A percentile compares a stretch with the other conserved stretches of the same genome.
These are phyloP conservation scores for Hetaerina americana DNA, from an alignment of 1,140 invertebrate species.

Conservation along the genomic window DNA sequence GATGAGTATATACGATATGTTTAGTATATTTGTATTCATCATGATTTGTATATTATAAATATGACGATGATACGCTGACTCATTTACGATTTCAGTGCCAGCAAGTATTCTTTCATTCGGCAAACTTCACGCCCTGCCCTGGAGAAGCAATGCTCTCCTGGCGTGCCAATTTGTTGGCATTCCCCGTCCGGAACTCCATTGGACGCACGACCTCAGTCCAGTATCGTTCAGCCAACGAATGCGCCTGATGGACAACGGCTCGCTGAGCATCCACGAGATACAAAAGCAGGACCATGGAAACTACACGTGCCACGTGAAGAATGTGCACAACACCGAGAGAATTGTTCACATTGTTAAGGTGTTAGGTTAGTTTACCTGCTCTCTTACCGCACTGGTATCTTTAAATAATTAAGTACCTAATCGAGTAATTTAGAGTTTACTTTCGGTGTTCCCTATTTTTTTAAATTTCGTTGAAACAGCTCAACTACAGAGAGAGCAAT, in stretches of 20 bases:
- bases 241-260: constrained; percentile 8
- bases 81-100: constrained; percentile 17
- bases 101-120: constrained; percentile 20
- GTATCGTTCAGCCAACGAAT: background rate
- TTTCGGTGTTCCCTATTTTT: too few species aligned
- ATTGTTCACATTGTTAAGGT: constrained; percentile 31
- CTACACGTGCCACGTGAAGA: constrained; percentile 33
- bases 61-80: too few species aligned
- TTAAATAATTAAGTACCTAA: too few species aligned
- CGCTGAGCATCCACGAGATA: constrained; percentile 15
- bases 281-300: constrained; percentile 28
- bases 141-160: constrained; percentile 22
- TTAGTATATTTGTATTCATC: too few species aligned
- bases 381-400: too few species aligned
- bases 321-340: constrained; percentile 29
- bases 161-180: constrained; percentile 23
- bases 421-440: too few species aligned
- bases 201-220: constrained; percentile 11
- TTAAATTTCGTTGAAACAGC: too few species aligned
- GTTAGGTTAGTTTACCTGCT: constrained; percentile 26
- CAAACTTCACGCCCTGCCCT: constrained; percentile 14
- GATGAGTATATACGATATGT: too few species aligned
- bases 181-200: constrained; percentile 16
- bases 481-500: too few species aligned
- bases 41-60: too few species aligned